Base-by-base conservation (phyloP, 30 jellyfish, hydroid and myxozoan genomes). In the Turritopsis rubra region DNA sequence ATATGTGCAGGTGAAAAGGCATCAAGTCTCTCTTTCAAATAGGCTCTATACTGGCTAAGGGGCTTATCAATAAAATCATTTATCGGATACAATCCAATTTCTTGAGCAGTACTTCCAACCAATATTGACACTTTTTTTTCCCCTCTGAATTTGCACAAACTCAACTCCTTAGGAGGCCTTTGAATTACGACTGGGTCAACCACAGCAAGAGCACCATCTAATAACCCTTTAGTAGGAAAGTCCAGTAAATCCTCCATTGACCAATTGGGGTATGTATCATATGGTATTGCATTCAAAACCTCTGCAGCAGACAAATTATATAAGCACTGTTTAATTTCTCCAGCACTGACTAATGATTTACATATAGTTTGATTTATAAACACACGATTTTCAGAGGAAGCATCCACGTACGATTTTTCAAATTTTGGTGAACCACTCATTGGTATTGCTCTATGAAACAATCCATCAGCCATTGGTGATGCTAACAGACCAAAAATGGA, bases 341-440 rank as follows among this genome's bases (percentile, higher is more conserved):
- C 65, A 27, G 78, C 68, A 65, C 25, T 41, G 17, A 27, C 4
- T 41, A n/a, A n/a, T n/a, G 60, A 41, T 23, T 84, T 25, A 80
- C 97, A 90, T 79, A 54, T 79, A 54, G 83, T 75, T 54, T 71
- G 60, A 13, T 79, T 79, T 23, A 90, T 29, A 70, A 90, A 85
- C 23, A 90, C 80, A 66, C 82, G 77, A 66, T 90, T 90, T 52
- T 90, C 93, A 21, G 1, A 72, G 13, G 93, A 75, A 1, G 97
- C 97, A 27, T 81, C 89, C 21, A 28, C 53, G 18, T 77, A 60
- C 8, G 96, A 75, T 72, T 74, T 86, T 24, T 65, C 79, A 73
- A 85, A 81, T 18, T 79, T 79, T n/a, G 93, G 84, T 17, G 93
- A 75, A 1, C 93, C 97, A 79, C 97, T 90, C 96, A 82, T 85